Evolutionary conservation across 2,888 invertebrate species (phyloP).

Genomic region (Eustalomyia histrio): DNA sequence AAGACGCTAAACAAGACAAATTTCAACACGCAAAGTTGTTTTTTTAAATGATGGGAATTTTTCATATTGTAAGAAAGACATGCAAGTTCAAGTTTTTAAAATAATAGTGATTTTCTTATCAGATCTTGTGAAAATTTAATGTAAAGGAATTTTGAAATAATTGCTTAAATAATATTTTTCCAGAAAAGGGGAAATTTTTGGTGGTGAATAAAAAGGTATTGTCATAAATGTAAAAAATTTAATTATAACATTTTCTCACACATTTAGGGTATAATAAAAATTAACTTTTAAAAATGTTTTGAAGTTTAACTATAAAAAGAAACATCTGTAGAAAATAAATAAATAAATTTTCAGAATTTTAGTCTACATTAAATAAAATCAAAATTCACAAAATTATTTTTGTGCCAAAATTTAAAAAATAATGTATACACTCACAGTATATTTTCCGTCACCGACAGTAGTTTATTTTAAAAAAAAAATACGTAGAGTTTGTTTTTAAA

Average conservation of each 20-base stretch:
- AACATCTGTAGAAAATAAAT: no score
- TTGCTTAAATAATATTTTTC: conserved; percentile 5
- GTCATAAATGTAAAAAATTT: background rate
- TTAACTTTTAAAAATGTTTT: background rate
- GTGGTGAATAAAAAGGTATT: conserved; percentile 46
- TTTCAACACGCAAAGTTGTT: conserved; percentile 51
- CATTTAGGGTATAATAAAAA: background rate
- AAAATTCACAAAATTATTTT: no score
- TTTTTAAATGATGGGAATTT: conserved; percentile 59
- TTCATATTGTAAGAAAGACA: conserved; percentile 34
- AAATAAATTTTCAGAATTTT: no score
- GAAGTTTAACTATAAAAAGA: no score
- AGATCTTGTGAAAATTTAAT: conserved; percentile 47
- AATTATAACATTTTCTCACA: background rate
- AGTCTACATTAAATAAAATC: no score
- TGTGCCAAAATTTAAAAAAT: no score
- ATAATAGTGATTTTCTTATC: conserved; percentile 63
- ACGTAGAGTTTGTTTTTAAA: no score
- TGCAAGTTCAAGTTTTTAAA: conserved; percentile 63
- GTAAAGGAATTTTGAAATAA: conserved; percentile 12
- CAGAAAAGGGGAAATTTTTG: conserved; percentile 46
- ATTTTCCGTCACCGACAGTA: no score
- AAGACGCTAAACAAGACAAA: conserved; percentile 36
- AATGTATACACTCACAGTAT: no score
- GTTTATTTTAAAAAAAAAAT: no score